Base-by-base conservation (phyloP, 1,140 invertebrate species). In the Drosophila nigromelanica region DNA sequence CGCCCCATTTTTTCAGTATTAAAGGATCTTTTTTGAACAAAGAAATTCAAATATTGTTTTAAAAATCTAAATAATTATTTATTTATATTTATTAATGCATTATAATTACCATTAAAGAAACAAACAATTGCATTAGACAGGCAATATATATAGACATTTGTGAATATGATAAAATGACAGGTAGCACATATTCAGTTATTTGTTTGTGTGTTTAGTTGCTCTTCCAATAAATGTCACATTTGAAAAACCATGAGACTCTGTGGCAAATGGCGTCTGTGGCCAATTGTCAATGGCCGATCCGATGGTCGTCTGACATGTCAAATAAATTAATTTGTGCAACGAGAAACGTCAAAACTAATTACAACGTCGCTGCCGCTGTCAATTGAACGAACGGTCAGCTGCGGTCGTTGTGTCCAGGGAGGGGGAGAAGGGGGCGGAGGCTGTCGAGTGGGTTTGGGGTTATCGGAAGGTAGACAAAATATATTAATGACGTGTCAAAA, bases 251-350 rank as follows among this genome's bases (percentile, higher is more conserved):
- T 81, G 75, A 56, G 71, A 66, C 43, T 64, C 18, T 67, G 62
- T 73, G 73, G 67, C 42, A 51, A 55, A 64, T 64, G 51, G 42
- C 48, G 48, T 14, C 42, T 63, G 45, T 39, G 71, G 55, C 56
- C 71, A 62, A 68, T 73, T 73, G 70, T 68, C 63, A 73, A 73
- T 69, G 74, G 77, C 67, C 66, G 76, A 82, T 89, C 60, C 80
- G 76, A 90, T 74, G 76, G 80, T 72, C 77, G 78, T 81, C 80
- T 75, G 80, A 82, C 78, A 78, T 90, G 89, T 90, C 89, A 90
- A 89, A 90, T 90, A 90, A 90, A 90, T 90, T 90, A 90, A 90
- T 87, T 90, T 90, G 83, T 90, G 89, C 89, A 90, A 90, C 80
- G 80, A 82, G 80, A 79, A 79, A 85, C 89, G 89, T 90, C 89